Conservation (phyloP, 2,888 invertebrate genomes). For the Himalopsyche japonica region DNA sequence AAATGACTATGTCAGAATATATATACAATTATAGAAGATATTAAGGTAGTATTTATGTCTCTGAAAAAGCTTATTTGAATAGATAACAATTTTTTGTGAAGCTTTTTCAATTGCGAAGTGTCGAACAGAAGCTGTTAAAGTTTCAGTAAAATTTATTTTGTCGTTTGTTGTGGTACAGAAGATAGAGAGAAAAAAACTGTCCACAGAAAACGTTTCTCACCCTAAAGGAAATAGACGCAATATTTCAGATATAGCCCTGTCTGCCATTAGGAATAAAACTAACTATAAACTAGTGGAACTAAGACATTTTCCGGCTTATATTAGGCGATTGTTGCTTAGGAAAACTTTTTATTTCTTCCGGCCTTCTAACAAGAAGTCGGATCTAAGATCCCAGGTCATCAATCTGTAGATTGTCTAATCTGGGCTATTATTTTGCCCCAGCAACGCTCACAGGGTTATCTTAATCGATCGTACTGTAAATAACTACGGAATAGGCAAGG, state of each 20-base stretch:
- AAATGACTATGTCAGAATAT: too few species aligned
- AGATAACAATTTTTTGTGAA: too few species aligned
- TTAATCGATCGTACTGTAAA: neutral
- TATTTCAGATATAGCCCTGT: neutral
- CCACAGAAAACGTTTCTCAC: neutral
- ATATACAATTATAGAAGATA: too few species aligned
- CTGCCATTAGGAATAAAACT: neutral
- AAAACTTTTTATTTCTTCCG: neutral
- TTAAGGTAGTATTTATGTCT: too few species aligned
- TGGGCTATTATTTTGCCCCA: neutral
- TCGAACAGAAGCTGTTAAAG: too few species aligned
- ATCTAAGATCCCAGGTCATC: neutral
- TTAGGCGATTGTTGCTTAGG: neutral
- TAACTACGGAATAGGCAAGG: neutral
- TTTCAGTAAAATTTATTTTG: too few species aligned
- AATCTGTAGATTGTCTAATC: slow-evolving; percentile 1
- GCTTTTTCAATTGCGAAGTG: too few species aligned
- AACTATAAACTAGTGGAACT: neutral
- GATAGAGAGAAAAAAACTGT: neutral
- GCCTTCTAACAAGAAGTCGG: neutral
- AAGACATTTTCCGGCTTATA: neutral
- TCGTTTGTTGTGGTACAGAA: too few species aligned
- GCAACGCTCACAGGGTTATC: neutral
- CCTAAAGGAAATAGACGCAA: neutral
- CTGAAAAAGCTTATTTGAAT: too few species aligned